Conservation (phyloP, 2,888 invertebrate genomes). For the Xanthorhoe spadicearia region DNA sequence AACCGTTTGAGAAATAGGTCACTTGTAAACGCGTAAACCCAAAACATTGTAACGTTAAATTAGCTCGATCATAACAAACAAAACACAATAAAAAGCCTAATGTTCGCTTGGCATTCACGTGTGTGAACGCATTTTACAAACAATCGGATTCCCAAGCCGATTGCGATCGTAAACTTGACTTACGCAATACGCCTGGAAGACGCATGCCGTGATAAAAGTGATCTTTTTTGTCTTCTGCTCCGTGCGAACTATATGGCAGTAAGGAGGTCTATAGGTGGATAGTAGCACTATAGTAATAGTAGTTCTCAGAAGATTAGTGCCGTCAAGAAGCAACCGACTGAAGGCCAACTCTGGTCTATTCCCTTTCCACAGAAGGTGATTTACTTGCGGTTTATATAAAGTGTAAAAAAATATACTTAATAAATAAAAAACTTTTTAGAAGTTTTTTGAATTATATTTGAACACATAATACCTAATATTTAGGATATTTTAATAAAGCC, state of each 20-base stretch:
- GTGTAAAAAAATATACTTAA: too few species aligned
- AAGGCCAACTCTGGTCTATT: too few species aligned
- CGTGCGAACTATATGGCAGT: conserved; percentile 76
- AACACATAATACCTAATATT: too few species aligned
- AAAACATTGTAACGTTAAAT: conserved; percentile 55
- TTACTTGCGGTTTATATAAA: too few species aligned
- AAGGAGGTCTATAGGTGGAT: conserved; percentile 58
- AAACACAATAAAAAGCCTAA: conserved; percentile 51
- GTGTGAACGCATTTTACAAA: conserved; percentile 66
- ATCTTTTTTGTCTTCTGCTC: conserved; percentile 64
- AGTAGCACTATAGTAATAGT: too few species aligned
- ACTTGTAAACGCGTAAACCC: conserved; percentile 35
- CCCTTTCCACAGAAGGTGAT: too few species aligned
- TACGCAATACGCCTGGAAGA: conserved; percentile 62
- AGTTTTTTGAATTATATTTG: too few species aligned
- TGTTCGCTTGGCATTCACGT: conserved; percentile 70
- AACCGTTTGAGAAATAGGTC: conserved; percentile 18
- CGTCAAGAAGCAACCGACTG: not conserved
- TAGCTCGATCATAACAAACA: conserved; percentile 63
- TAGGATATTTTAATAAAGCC: too few species aligned
- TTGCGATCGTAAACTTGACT: conserved; percentile 73
- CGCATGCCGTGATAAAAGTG: conserved; percentile 65
- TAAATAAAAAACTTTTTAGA: too few species aligned
- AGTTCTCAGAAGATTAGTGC: not conserved
- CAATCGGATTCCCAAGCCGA: conserved; percentile 51